These are phyloP conservation scores for Trididemnum miniatum DNA, from an alignment of 23 tunicate genomes.

Conservation along the genomic window DNA sequence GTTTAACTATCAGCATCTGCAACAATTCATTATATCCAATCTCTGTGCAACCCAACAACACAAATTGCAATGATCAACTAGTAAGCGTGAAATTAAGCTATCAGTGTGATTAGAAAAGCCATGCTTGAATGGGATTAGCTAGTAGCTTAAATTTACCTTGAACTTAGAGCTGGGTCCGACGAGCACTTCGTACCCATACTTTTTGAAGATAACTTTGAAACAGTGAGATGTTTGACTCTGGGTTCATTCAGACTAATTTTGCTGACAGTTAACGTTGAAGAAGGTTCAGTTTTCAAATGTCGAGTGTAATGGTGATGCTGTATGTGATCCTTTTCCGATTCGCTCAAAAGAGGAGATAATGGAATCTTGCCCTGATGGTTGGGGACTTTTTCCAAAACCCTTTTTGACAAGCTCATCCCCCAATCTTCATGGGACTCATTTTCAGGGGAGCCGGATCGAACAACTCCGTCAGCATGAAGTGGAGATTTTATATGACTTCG, in stretches of 20 bases:
- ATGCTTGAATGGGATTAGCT: no score
- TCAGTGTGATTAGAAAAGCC: no score
- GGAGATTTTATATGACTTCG: not conserved
- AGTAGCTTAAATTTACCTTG: constrained; percentile 48
- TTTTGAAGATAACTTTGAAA: not conserved
- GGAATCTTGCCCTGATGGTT: not conserved
- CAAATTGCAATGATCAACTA: no score
- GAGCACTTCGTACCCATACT: constrained; percentile 42
- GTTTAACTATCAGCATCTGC: no score
- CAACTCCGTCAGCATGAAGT: not conserved
- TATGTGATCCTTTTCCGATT: not conserved
- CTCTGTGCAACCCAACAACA: no score
- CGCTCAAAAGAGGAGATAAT: constrained; percentile 14
- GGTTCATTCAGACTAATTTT: not conserved
- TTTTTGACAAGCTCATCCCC: not conserved
- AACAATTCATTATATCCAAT: no score
- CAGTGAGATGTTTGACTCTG: not conserved
- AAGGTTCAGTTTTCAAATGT: not conserved
- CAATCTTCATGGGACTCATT: not conserved
- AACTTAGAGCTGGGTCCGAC: constrained; percentile 53
- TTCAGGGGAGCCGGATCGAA: not conserved
- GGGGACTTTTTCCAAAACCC: constrained; percentile 1
- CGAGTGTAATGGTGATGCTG: not conserved
- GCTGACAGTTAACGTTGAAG: not conserved
- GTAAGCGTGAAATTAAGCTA: no score